These are phyloP conservation scores for Leptothorax acervorum DNA, from an alignment of 2,888 invertebrate species.

Conservation along the genomic window DNA sequence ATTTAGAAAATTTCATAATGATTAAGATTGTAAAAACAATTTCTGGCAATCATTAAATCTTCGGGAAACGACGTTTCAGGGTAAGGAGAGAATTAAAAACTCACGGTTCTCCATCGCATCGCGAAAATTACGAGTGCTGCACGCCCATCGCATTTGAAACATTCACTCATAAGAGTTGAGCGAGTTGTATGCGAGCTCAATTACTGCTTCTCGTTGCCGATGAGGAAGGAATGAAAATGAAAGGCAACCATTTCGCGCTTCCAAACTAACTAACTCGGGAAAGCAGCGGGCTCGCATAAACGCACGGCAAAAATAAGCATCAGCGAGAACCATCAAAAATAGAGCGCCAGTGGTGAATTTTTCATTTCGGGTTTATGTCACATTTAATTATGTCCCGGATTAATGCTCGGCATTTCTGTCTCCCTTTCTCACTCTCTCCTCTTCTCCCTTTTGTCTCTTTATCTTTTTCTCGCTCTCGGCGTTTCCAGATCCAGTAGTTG, in stretches of 20 bases:
- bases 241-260: conserved; percentile 29
- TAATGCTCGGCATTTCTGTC: conserved; percentile 14
- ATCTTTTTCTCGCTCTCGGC: background rate
- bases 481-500: background rate
- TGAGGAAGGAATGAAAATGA: background rate
- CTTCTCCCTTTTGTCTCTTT: background rate
- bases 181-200: conserved; percentile 13
- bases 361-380: conserved; percentile 39
- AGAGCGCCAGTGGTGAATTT: conserved; percentile 28
- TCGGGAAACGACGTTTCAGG: background rate
- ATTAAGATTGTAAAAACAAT: background rate
- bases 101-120: background rate
- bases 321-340: conserved; percentile 32
- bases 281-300: conserved; percentile 12
- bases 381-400: conserved; percentile 40
- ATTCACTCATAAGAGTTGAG: background rate
- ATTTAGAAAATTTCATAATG: conserved; percentile 12
- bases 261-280: conserved; percentile 19
- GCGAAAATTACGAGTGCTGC: conserved; percentile 10
- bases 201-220: conserved; percentile 29
- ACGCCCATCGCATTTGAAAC: background rate
- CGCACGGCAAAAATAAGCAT: conserved; percentile 33
- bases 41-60: background rate
- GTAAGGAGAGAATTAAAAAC: background rate
- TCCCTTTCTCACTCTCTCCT: background rate